phyloP scores from a whole-genome alignment of 2,113 vertebrate species.

The Pteronura brasiliensis region DNA sequence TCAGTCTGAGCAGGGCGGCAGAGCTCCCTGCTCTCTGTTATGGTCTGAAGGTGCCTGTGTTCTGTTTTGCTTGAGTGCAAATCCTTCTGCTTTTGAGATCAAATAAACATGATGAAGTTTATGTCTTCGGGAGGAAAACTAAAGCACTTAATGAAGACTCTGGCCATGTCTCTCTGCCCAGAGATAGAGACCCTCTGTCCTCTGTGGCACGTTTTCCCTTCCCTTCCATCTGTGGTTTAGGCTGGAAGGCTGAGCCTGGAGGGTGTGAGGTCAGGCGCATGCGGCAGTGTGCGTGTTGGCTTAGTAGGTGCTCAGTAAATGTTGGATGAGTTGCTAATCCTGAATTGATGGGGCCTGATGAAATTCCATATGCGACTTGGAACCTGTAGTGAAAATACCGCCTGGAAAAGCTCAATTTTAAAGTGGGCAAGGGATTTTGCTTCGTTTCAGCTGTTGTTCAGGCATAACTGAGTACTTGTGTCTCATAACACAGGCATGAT shows the following conservation, averaged over 20 bases:
- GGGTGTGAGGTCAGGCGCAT: too few species aligned
- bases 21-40: not conserved
- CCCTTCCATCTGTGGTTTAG: not conserved
- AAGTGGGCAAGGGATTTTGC: not conserved
- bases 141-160: not conserved
- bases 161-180: not conserved
- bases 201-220: rapidly evolving
- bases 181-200: not conserved
- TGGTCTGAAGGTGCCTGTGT: not conserved
- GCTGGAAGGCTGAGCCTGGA: not conserved
- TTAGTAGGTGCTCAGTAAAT: not conserved
- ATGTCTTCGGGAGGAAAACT: not conserved
- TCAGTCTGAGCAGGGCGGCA: not conserved
- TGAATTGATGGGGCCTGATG: not conserved
- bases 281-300: not conserved
- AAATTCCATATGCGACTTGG: not conserved
- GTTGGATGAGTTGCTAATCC: not conserved
- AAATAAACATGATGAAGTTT: constrained; percentile 2
- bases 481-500: not conserved
- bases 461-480: not conserved
- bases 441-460: not conserved
- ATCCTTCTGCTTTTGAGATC: constrained; percentile 23
- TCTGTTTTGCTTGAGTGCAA: not conserved
- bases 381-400: not conserved
- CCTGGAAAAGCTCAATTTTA: not conserved